phyloP scores from a whole-genome alignment of 2,113 vertebrate genomes.

The Podarcis cretensis region DNA sequence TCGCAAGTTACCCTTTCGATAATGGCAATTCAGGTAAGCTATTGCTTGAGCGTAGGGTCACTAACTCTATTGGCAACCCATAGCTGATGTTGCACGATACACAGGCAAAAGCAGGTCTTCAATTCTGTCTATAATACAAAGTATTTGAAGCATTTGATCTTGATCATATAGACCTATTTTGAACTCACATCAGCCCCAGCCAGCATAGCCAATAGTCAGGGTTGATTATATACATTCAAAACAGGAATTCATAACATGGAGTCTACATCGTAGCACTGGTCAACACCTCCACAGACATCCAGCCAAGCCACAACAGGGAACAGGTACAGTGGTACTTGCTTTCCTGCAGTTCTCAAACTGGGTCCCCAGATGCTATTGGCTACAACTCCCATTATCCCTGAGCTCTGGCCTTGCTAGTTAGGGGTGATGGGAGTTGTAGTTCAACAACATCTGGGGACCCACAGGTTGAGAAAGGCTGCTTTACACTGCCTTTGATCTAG shows the following conservation, averaged over 20 bases:
- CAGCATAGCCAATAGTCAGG: not conserved
- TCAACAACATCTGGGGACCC: too few relatives aligned
- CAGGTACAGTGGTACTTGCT: not conserved
- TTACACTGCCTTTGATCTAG: not conserved
- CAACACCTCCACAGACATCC: not conserved
- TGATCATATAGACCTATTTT: not conserved
- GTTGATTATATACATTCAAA: not conserved
- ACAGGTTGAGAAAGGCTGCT: too few relatives aligned
- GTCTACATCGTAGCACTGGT: not conserved
- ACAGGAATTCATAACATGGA: not conserved
- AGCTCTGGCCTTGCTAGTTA: too few relatives aligned
- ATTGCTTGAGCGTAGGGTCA: not conserved
- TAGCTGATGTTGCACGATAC: not conserved
- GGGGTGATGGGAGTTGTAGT: too few relatives aligned
- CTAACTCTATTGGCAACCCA: not conserved
- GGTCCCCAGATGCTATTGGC: too few relatives aligned
- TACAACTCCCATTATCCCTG: too few relatives aligned
- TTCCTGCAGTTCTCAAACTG: not conserved
- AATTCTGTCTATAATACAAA: not conserved
- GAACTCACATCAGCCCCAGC: not conserved
- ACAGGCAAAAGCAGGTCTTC: not conserved
- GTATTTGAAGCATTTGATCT: not conserved
- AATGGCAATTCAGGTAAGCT: conserved; percentile 85
- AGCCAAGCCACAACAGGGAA: not conserved
- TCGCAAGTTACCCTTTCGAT: conserved; percentile 95